Evolutionary conservation across 2,888 invertebrate species (phyloP).

Genomic region (Malthinus seriepunctatus): DNA sequence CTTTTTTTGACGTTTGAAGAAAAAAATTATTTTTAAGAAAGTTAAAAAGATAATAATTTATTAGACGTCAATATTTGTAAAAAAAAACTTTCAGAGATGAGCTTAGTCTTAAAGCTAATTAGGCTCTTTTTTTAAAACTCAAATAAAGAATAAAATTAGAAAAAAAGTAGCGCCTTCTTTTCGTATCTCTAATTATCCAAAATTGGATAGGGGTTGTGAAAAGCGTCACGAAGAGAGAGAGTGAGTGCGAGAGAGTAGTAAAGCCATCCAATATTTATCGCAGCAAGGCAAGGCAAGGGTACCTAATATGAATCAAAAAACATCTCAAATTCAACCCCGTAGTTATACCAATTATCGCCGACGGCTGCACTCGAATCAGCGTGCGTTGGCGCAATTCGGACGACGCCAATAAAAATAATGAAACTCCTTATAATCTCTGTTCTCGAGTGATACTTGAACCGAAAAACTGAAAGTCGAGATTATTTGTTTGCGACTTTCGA

Average conservation of each 20-base stretch:
- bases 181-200: neutral
- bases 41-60: no score
- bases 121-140: neutral
- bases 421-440: conserved; percentile 27
- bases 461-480: conserved; percentile 18
- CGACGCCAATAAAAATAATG: conserved; percentile 34
- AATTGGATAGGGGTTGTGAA: neutral
- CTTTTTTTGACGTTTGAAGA: no score
- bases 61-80: no score
- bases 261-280: conserved; percentile 28
- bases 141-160: neutral
- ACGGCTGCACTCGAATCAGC: conserved; percentile 30
- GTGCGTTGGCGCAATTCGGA: conserved; percentile 29
- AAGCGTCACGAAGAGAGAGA: conserved; percentile 1
- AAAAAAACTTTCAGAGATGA: no score
- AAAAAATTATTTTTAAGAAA: no score
- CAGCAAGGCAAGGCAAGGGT: conserved; percentile 12
- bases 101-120: no score
- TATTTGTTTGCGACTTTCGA: conserved; percentile 20
- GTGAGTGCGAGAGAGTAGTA: conserved; percentile 11
- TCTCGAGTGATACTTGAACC: conserved; percentile 11
- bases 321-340: conserved; percentile 31
- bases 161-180: neutral
- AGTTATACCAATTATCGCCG: conserved; percentile 34
- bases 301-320: conserved; percentile 32